A percentile compares a stretch with the other conserved stretches of the same genome.
Evolutionary conservation across 2,113 vertebrate genomes (phyloP).

Genomic region (Cavia porcellus): DNA sequence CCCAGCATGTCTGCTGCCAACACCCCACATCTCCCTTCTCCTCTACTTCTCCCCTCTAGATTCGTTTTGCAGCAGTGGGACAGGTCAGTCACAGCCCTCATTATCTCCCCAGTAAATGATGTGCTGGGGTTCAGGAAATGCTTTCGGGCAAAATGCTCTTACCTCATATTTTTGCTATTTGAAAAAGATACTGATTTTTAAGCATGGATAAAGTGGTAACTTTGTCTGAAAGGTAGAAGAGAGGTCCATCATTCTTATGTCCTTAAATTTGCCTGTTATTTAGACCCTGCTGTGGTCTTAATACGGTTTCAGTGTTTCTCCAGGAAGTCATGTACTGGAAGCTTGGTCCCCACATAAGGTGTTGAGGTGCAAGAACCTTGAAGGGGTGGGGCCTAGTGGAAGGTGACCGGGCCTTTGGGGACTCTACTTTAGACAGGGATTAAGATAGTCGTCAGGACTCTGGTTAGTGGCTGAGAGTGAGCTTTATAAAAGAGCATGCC

Average conservation of each 20-base stretch:
- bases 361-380: not conserved
- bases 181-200: not conserved
- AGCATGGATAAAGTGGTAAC: not conserved
- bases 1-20: not conserved
- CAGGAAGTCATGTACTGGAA: not conserved
- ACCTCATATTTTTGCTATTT: not conserved
- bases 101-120: not conserved
- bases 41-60: too few relatives aligned
- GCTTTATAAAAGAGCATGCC: not conserved
- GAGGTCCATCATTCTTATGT: not conserved
- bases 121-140: not conserved
- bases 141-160: not conserved
- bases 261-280: not conserved
- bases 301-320: not conserved
- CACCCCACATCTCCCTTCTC: too few relatives aligned
- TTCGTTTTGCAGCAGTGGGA: not conserved
- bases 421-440: not conserved
- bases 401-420: not conserved
- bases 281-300: not conserved
- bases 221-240: not conserved
- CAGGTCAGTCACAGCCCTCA: not conserved
- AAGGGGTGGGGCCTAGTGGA: too few relatives aligned
- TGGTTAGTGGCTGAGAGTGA: not conserved
- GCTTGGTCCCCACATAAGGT: not conserved
- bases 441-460: not conserved